Conservation (phyloP, 2,797 vertebrate genomes). For the Cygnus olor region DNA sequence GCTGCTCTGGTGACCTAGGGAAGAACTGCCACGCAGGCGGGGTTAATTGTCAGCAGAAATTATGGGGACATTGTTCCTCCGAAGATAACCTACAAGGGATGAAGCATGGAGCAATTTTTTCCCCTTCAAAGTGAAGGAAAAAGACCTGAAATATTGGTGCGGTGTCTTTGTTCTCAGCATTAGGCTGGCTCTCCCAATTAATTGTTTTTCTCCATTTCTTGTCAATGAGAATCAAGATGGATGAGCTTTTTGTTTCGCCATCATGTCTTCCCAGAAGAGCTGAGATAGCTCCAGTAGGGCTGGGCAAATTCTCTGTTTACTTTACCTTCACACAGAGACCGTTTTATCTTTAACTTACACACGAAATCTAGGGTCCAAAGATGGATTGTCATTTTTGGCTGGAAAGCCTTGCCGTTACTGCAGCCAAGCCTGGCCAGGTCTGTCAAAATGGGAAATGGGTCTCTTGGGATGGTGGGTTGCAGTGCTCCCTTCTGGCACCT, state of each 20-base stretch:
- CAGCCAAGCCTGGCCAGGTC: background rate
- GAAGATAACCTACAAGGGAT: constrained; percentile 49
- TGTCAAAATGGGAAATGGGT: background rate
- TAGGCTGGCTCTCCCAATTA: constrained; percentile 11
- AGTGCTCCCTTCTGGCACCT: background rate
- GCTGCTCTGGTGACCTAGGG: constrained; percentile 35
- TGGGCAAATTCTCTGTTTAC: background rate
- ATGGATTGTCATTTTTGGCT: background rate
- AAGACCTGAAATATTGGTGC: constrained; percentile 46
- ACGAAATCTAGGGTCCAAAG: background rate
- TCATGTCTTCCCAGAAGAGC: background rate
- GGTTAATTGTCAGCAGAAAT: constrained; percentile 58
- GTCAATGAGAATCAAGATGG: constrained; percentile 13
- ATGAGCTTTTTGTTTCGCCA: constrained; percentile 12
- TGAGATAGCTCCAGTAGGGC: background rate
- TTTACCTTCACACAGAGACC: background rate
- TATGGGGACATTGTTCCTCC: constrained; percentile 44
- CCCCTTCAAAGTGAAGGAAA: constrained; percentile 46
- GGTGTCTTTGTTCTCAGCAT: constrained; percentile 47
- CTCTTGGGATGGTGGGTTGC: background rate
- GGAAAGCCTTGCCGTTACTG: background rate
- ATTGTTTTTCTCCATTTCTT: background rate
- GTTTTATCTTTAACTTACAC: background rate
- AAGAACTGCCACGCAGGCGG: background rate
- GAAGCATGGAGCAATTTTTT: constrained; percentile 28